Base-by-base conservation (phyloP, 53 echinoderm and acorn worm species). In the Holothuria scabra region DNA sequence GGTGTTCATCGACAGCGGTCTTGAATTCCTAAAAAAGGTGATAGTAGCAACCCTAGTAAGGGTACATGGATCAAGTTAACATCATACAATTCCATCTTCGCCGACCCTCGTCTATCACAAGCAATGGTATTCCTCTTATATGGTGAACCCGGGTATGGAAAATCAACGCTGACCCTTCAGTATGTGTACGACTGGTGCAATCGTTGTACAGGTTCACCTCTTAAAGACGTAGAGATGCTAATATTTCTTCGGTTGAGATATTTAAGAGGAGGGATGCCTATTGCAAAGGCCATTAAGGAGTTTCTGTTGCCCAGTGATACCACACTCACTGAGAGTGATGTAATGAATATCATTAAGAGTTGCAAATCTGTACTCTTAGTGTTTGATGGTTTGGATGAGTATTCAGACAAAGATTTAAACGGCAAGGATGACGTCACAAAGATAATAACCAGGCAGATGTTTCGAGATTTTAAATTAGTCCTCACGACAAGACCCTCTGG, bases 121-220 rank as follows among this genome's bases (percentile, higher is more conserved):
- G 18, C 52, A 16, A 52, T 16, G 52, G 52, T 52, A 52, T 52
- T 52, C 18, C 14, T 52, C 2, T 52, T 52, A 16, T 16, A 52
- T 18, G 72, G 72, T n/a, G 72, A 72, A 25, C 72, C 72, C 23
- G 72, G 72, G 10, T 23, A 44, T 20, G 72, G 72, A 9, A 72
- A 72, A 46, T 44, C 72, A 2, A 72, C 46, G 12, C 72, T 72
- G 1, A 22, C 44, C 23, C 26, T 72, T 18, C 24, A 72, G 16
- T 13, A 46, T 23, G 46, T 48, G 7, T 21, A 72, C 16, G 72
- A 72, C 72, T 72, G 72, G 72, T 44, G 46, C 26, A 72, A 44
- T 12, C 23, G 44, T 1, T 25, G 48, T 21, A 8, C 44, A 12
- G 10, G 11, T 5, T 72, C 72, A 46, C 49, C 72, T 21, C 19